Evolutionary conservation across 2,113 vertebrate species (phyloP), one percentile per base, ranked within the genome.

Genomic region (Gila orcuttii): DNA sequence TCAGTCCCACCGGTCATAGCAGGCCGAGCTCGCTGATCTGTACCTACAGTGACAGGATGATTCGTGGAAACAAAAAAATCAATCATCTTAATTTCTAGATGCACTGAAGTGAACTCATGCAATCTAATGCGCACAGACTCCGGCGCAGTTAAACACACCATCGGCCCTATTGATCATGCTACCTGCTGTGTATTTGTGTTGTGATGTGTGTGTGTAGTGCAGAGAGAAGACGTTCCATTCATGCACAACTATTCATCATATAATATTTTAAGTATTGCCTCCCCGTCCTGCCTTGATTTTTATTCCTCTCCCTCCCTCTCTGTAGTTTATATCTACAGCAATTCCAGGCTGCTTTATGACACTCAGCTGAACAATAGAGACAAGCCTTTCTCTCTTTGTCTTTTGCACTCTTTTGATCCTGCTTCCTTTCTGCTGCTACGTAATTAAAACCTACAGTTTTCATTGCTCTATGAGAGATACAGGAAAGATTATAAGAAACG

Each of bases 31-130:
- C 73, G 36, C 55, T 84, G 81, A 86, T 80, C 57, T 79, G 55
- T 87, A 84, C 82, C 86, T 85, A 86, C 75, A 60, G 66, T 86
- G 64, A 82, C 74, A 71, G 59, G 31, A 74, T 71, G 87, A 81
- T 86, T 88, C 55, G 69, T 85, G 74, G 82, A 91, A 93, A 90
- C 92, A 86, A 85, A 91, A 33, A 94, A 94, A 95, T 95, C 94
- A 93, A 95, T 95, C 90, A 91, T 91, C 93, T 93, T 95, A 92
- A 95, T 95, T 95, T 94, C 93, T 83, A 28, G 90, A 93, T 90
- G 93, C 93, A 93, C 87, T 92, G 93, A 91, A 93, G 92, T 94
- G 93, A 94, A 92, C 92, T 93, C 92, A 93, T 90, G 91, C 93
- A 94, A 93, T 95, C 92, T 94, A 91, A 92, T 91, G 88, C 91